phyloP scores from a whole-genome alignment of 2,113 vertebrate species.

The Pollachius pollachius region DNA sequence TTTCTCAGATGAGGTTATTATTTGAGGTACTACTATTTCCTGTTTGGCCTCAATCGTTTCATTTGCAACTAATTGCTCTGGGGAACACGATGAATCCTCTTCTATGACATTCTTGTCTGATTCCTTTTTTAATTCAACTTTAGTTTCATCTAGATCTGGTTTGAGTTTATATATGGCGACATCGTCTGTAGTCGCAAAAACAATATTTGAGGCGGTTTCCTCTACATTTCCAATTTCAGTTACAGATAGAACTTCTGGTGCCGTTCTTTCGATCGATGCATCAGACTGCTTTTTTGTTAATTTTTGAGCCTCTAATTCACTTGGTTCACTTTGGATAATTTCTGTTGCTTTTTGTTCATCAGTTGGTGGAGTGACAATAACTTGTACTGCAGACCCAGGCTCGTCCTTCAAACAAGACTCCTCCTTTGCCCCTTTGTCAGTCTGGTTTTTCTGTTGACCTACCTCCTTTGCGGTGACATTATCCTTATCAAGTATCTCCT shows the following conservation, averaged over 20 bases:
- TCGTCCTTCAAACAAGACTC: constrained; percentile 7
- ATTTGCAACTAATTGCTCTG: constrained; percentile 8
- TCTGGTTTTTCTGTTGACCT: constrained; percentile 69
- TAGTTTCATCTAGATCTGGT: constrained; percentile 20
- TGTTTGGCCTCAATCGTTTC: constrained; percentile 2
- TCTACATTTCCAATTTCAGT: constrained; percentile 6
- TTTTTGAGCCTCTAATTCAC: constrained; percentile 19
- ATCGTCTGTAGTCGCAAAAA: background rate
- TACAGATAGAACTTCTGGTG: background rate
- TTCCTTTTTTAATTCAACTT: constrained; percentile 18
- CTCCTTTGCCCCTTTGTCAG: constrained; percentile 31
- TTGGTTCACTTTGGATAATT: constrained; percentile 16
- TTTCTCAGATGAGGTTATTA: constrained; percentile 36
- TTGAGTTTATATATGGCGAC: background rate
- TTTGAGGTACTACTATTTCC: constrained; percentile 29
- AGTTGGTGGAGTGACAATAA: constrained; percentile 8
- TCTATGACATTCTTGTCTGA: background rate
- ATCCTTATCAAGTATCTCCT: constrained; percentile 52
- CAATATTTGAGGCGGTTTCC: constrained; percentile 1
- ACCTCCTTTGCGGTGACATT: constrained; percentile 63
- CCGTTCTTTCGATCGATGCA: background rate
- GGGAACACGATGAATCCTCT: constrained; percentile 4
- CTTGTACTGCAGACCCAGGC: background rate
- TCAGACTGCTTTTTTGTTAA: constrained; percentile 7
- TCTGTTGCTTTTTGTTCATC: constrained; percentile 7